Conservation (phyloP, 1,140 invertebrate species). For the Lasioglossum baleicum region DNA sequence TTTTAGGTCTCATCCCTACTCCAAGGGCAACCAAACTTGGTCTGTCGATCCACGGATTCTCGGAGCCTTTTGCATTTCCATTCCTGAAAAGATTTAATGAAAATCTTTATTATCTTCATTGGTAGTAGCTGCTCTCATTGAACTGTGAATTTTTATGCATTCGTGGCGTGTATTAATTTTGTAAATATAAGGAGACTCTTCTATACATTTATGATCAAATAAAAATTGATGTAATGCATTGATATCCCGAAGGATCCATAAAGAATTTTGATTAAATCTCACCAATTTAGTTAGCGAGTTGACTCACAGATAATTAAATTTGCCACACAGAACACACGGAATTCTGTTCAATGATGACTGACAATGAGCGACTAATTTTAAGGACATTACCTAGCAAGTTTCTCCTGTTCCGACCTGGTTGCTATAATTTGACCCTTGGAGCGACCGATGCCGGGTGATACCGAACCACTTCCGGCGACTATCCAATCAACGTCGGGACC, state of each 20-base stretch:
- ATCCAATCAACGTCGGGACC: slow-evolving; percentile 88
- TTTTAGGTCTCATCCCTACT: slow-evolving; percentile 55
- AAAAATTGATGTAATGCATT: too few species aligned
- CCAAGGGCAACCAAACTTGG: slow-evolving; percentile 65
- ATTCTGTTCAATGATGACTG: background rate
- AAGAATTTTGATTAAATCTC: too few species aligned
- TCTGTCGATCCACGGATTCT: slow-evolving; percentile 49
- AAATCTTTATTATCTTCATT: background rate
- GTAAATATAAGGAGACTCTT: too few species aligned
- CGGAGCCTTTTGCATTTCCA: slow-evolving; percentile 33
- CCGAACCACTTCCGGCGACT: slow-evolving; percentile 82
- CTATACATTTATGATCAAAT: too few species aligned
- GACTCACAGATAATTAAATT: too few species aligned
- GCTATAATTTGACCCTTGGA: slow-evolving; percentile 70
- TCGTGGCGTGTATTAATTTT: too few species aligned
- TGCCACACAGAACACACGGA: too few species aligned
- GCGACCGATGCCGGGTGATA: slow-evolving; percentile 79
- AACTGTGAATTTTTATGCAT: too few species aligned
- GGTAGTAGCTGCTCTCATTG: too few species aligned
- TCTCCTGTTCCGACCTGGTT: slow-evolving; percentile 60
- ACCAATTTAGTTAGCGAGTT: too few species aligned
- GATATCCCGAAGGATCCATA: too few species aligned
- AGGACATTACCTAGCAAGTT: slow-evolving; percentile 55
- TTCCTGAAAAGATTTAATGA: slow-evolving; percentile 45
- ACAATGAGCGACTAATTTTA: background rate